Evolutionary conservation across 2,113 vertebrate species (phyloP).

Genomic region (Pseudorasbora parva): DNA sequence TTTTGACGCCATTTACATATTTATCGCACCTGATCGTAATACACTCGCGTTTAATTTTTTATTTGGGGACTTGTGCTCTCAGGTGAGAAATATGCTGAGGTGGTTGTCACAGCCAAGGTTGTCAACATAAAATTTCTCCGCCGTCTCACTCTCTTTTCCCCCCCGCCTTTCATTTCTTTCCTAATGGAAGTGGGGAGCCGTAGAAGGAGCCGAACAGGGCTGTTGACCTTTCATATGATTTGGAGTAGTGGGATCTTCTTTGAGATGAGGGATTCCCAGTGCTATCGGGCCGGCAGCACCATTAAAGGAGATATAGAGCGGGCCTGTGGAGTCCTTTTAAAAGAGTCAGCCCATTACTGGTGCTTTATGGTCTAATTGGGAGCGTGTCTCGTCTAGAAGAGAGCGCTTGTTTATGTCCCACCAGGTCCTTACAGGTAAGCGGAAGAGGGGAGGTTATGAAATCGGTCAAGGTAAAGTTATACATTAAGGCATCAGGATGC

Average conservation of each 20-base stretch:
- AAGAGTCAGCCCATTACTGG: constrained; percentile 43
- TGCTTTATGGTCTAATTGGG: constrained; percentile 56
- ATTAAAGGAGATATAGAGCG: constrained; percentile 47
- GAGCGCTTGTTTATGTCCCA: constrained; percentile 37
- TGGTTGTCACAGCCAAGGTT: constrained; percentile 71
- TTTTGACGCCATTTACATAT: constrained; percentile 87
- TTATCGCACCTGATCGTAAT: constrained; percentile 88
- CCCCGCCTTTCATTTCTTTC: constrained; percentile 25
- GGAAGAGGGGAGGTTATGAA: not conserved
- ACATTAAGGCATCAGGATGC: constrained; percentile 57
- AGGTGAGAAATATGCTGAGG: constrained; percentile 79
- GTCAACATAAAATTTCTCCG: constrained; percentile 71
- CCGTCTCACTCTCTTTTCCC: constrained; percentile 15
- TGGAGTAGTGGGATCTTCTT: constrained; percentile 53
- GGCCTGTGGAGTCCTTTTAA: constrained; percentile 48
- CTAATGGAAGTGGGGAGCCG: constrained; percentile 47
- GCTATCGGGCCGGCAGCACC: constrained; percentile 35
- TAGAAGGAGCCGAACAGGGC: constrained; percentile 52
- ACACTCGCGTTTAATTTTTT: constrained; percentile 78
- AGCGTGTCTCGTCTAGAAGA: constrained; percentile 43
- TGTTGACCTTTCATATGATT: constrained; percentile 56
- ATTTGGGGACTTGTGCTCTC: constrained; percentile 71
- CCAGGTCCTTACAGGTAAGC: constrained; percentile 14
- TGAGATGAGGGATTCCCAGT: constrained; percentile 51
- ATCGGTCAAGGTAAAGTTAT: constrained; percentile 42